Evolutionary conservation across 23 tunicate species (phyloP).

Genomic region (Ciona savignyi): DNA sequence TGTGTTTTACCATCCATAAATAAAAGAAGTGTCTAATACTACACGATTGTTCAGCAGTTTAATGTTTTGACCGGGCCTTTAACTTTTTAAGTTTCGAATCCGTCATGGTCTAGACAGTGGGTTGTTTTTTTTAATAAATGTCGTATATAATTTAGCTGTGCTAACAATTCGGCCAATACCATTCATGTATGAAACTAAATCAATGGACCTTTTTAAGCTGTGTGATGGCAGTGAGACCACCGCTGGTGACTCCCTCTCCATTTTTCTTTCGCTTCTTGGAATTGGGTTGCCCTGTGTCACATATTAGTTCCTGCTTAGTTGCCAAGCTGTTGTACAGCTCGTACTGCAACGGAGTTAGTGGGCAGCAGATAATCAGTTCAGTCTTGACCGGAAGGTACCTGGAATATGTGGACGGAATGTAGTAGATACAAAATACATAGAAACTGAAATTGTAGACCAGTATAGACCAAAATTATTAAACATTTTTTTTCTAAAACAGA

Average conservation of each 20-base stretch:
- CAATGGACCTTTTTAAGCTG: slow-evolving; percentile 67
- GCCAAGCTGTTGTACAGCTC: slow-evolving; percentile 58
- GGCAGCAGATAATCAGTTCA: slow-evolving; percentile 85
- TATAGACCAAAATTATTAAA: neutral
- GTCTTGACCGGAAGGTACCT: slow-evolving; percentile 95
- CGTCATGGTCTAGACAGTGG: too few relatives aligned
- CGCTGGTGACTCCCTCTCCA: slow-evolving; percentile 37
- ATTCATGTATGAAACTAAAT: too few relatives aligned
- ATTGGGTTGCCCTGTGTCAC: neutral
- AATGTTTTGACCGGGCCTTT: too few relatives aligned
- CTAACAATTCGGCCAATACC: too few relatives aligned
- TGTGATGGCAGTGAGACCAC: slow-evolving; percentile 81
- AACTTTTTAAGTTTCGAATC: too few relatives aligned
- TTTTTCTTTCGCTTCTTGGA: slow-evolving; percentile 22
- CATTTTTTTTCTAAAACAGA: neutral
- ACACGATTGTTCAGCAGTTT: too few relatives aligned
- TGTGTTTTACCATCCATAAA: too few relatives aligned
- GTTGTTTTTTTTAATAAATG: too few relatives aligned
- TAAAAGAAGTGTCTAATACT: too few relatives aligned
- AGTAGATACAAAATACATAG: neutral
- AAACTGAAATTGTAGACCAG: neutral
- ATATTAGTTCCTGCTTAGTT: slow-evolving; percentile 32
- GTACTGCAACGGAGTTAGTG: slow-evolving; percentile 63
- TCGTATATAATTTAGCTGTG: too few relatives aligned
- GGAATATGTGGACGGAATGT: neutral